Evolutionary conservation across 2,113 vertebrate species (phyloP), one percentile per base, ranked within the genome.

Genomic region (Ailurus styani): DNA sequence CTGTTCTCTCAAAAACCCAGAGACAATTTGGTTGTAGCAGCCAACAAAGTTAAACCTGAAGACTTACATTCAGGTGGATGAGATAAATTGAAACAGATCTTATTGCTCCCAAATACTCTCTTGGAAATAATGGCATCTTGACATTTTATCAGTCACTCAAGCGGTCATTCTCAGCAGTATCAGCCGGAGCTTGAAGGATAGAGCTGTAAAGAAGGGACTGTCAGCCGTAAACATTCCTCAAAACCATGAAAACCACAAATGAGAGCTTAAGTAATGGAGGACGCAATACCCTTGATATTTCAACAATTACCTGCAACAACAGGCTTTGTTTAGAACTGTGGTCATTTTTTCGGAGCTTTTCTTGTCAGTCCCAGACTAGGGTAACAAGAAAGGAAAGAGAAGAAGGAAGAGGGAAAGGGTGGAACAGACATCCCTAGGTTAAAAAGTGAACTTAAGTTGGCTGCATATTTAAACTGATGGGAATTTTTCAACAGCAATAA

Each of bases 111-210:
- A 99, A 99, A 99, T 98, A 98, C 92, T 98, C 98, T 98, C 98
- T 98, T 98, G 98, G 98, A 99, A 99, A 99, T 99, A 99, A 99
- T 99, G 98, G 98, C 98, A 98, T 98, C 98, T 99, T 99, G 99
- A 99, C 99, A 99, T 99, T 99, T 99, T 99, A 99, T 99, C 99
- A 99, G 99, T 99, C 99, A 99, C 98, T 99, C 99, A 98, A 98
- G 99, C 98, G 93, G 98, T 99, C 99, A 98, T 99, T 99, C 98
- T 98, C 98, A 97, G 98, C 90, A 93, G 98, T 98, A 99, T 99
- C 98, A 99, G 98, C 97, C 96, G 21, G 98, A 99, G 98, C 98
- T 99, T 99, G 99, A 99, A 99, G 99, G 98, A 99, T 99, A 99
- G 99, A 99, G 99, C 98, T 0, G 98, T 99, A 99, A 99, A 99